Evolutionary conservation across 2,113 vertebrate genomes (phyloP), one percentile per base, ranked within the genome.

Genomic region (Climacteris rufus): DNA sequence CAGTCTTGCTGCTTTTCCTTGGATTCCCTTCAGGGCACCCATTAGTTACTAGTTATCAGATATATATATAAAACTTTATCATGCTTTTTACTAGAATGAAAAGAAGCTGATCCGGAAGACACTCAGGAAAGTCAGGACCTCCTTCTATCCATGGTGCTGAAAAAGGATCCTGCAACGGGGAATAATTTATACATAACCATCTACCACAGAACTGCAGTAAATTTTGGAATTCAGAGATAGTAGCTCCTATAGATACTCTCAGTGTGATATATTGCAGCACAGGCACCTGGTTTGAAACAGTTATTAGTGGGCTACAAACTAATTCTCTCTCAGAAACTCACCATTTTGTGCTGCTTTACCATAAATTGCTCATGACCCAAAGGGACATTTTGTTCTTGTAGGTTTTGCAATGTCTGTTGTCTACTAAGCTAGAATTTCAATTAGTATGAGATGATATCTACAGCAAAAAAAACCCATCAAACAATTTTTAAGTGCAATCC

Each of bases 401-500:
- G 72, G 24, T 93, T 96, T 95, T 88, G 54, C 76, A 52, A 52
- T 80, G 21, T 83, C 47, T 95, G 31, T 71, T 90, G 53, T 24
- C 76, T 88, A 83, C 49, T 44, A 97, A 94, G n/a, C 37, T 35
- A 74, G 83, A 95, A 96, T 97, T 92, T 95, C 91, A 96, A 93
- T 94, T 93, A 82, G 19, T 61, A 10, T 66, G 30, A 87, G n/a
- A 42, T 94, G n/a, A 54, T 75, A 68, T 40, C 53, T 95, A 60
- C 44, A 20, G 77, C 11, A 88, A 91, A 21, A 35, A 93, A 85
- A 92, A 91, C 37, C 37, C 15, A 35, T 14, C 16, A 85, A 88
- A 17, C 6, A 45, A 69, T 15, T 90, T 93, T 42, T 52, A 70
- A 87, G 56, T 68, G 14, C 16, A 57, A 20, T 74, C 9, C 85